Base-by-base conservation (phyloP, 2,888 invertebrate genomes). In the Lycocerus yunnanus region DNA sequence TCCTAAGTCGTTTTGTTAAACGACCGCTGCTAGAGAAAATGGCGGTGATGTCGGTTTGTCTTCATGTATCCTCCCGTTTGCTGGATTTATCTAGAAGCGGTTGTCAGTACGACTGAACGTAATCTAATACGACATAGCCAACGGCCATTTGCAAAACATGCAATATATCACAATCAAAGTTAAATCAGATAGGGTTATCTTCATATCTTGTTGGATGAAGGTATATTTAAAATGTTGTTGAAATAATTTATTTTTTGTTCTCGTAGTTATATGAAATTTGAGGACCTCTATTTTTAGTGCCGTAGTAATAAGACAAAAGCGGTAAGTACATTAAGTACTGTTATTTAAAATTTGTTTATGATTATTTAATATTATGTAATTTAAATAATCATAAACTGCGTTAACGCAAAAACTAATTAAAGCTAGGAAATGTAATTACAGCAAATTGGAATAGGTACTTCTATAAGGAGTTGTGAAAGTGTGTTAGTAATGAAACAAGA, bases 121-220 rank as follows among this genome's bases (percentile, higher is more conserved):
- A 82, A 82, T 83, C 80, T 81, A 82, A 82, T 83, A 81, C 81
- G 78, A 77, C 79, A 77, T 82, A 81, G 82, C 82, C 82, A 80
- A 77, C 79, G 83, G 83, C 82, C 80, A 82, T 82, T 82, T 81
- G 80, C 80, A 79, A 81, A 81, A 79, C 80, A 78, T 78, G 78
- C 81, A 81, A 72, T 77, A 71, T 73, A 67, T 68, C 74, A 66
- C 67, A 79, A 78, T 75, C 69, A 77, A 68, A 76, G 74, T 77
- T 69, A 68, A 72, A 73, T 72, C 71, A 6, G 70, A 72, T 59
- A 14, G 43, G 72, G 72, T 70, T 68, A 76, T 71, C 71, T 70
- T 60, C 60, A 60, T 60, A 60, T 60, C 15, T 16, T 60, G 15
- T 10, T 15, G 13, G 13, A 15, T 15, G 11, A 15, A 60, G 14